A percentile compares a stretch with the other conserved stretches of the same genome.
These are phyloP conservation scores for Catharus fuscescens DNA, from an alignment of 2,113 vertebrate genomes.

Conservation along the genomic window DNA sequence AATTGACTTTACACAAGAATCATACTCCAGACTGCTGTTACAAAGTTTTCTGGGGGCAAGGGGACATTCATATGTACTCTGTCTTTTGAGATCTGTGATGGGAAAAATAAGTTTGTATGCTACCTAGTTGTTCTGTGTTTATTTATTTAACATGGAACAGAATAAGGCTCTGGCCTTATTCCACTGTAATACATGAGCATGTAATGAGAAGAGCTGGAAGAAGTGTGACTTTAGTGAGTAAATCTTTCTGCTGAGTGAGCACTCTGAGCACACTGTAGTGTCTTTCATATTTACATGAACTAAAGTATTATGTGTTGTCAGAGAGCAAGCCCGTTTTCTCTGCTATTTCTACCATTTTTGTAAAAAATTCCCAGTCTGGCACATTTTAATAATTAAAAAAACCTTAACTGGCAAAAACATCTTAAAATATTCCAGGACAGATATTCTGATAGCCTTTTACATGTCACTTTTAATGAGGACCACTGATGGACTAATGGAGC, in stretches of 20 bases:
- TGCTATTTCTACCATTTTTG: neutral
- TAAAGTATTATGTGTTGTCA: neutral
- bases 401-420: neutral
- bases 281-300: neutral
- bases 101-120: neutral
- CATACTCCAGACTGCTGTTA: neutral
- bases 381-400: neutral
- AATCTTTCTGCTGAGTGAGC: neutral
- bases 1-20: neutral
- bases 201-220: neutral
- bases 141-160: neutral
- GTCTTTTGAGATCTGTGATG: neutral
- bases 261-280: neutral
- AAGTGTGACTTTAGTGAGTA: neutral
- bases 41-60: neutral
- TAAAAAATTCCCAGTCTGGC: neutral
- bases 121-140: neutral
- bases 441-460: neutral
- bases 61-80: fast-evolving
- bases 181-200: neutral
- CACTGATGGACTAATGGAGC: neutral
- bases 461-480: neutral
- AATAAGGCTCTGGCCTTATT: neutral
- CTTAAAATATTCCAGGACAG: neutral
- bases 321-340: neutral